Evolutionary conservation across 2,797 vertebrate genomes (phyloP).

Genomic region (Gadopsis marmoratus): DNA sequence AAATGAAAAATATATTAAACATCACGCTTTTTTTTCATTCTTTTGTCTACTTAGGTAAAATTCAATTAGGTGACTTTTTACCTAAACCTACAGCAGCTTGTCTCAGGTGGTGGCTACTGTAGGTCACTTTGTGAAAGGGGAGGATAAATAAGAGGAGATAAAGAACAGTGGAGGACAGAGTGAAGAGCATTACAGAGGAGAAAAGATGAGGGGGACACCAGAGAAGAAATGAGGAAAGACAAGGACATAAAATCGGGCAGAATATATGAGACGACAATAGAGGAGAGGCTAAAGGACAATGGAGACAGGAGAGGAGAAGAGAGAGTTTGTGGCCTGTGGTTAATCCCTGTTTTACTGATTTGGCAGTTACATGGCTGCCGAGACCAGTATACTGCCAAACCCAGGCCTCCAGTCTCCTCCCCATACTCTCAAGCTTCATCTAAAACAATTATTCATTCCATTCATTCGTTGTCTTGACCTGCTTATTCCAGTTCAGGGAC

Average conservation of each 20-base stretch:
- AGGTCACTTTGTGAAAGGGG: constrained; percentile 54
- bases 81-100: constrained; percentile 13
- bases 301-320: constrained; percentile 44
- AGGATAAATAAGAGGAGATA: constrained; percentile 47
- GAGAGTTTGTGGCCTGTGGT: constrained; percentile 59
- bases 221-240: constrained; percentile 59
- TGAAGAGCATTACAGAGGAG: constrained; percentile 65
- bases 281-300: constrained; percentile 49
- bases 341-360: constrained; percentile 72
- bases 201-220: constrained; percentile 57
- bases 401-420: constrained; percentile 43
- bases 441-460: constrained; percentile 70
- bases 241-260: constrained; percentile 53
- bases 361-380: constrained; percentile 64
- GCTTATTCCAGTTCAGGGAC: constrained; percentile 70
- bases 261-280: constrained; percentile 43
- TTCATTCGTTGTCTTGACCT: constrained; percentile 67
- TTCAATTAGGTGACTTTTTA: background rate
- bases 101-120: constrained; percentile 21
- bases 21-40: background rate
- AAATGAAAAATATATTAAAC: constrained; percentile 2
- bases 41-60: constrained; percentile 2
- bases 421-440: constrained; percentile 58
- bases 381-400: constrained; percentile 58
- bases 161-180: constrained; percentile 56